These are phyloP conservation scores for Pelvicachromis taeniatus DNA, from an alignment of 2,113 vertebrate genomes.

Conservation along the genomic window DNA sequence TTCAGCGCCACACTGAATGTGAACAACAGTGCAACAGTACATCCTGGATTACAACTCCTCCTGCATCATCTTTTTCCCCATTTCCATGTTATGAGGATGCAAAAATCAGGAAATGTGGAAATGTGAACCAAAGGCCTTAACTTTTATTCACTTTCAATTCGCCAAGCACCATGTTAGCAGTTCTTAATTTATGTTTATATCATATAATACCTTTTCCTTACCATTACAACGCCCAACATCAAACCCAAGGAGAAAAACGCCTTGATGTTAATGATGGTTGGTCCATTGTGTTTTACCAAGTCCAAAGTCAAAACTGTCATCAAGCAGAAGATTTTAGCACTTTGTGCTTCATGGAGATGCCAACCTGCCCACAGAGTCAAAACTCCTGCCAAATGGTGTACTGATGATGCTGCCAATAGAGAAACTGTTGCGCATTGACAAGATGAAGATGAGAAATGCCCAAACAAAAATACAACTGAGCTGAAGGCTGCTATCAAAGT, in stretches of 20 bases:
- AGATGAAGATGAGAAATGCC: background rate
- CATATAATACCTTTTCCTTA: background rate
- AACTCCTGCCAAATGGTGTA: background rate
- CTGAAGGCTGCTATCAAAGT: background rate
- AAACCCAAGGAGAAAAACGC: background rate
- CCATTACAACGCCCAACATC: background rate
- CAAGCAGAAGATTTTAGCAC: background rate
- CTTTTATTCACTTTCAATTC: background rate
- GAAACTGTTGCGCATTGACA: background rate
- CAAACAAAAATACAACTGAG: background rate
- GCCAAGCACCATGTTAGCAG: background rate
- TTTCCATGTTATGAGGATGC: background rate
- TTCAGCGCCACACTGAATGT: background rate
- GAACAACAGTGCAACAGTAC: background rate
- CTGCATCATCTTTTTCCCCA: background rate
- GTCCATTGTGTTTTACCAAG: background rate
- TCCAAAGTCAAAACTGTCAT: background rate
- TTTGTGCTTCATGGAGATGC: background rate
- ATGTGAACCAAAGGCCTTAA: fast-evolving
- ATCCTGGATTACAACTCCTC: background rate
- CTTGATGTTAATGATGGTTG: background rate
- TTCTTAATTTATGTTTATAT: background rate
- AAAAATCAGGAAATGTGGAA: background rate
- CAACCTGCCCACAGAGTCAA: background rate
- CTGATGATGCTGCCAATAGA: background rate